Base-by-base conservation (phyloP, 2,888 invertebrate species). In the Bellardia bayeri region DNA sequence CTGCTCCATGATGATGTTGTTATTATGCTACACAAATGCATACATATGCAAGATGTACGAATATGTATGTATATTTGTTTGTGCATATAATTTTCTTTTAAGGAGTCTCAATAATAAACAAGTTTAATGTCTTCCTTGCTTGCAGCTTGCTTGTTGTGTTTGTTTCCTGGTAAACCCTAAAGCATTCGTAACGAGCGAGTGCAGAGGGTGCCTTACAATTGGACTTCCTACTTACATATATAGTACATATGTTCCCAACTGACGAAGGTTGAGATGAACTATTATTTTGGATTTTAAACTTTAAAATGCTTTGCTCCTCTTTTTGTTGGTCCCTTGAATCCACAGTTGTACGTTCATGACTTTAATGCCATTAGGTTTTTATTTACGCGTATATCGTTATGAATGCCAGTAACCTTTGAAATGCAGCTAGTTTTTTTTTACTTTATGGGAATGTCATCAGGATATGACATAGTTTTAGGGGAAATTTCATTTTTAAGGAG, bases 21-120 rank as follows among this genome's bases (percentile, higher is more conserved):
- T 78, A 58, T 37, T 30, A 40, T 13, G n/a, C 30, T 40, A 51
- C 16, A 14, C 42, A 23, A 68, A 37, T 71, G 37, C 51, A 13
- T 49, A 33, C 33, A 14, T 13, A 14, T 14, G 61, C 14, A 61
- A 6, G 14, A n/a, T 54, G 51, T 51, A 23, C 23, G 23, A 23
- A 1, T 23, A 23, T 23, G 23, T 23, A 23, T 23, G 23, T 23
- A 23, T 23, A 23, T 23, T 23, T 23, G 37, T 14, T 9, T 37
- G 37, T 30, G 30, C 49, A 68, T 68, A 14, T 33, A 68, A 49
- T 66, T 54, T 66, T 40, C 16, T 76, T 56, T 76, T 54, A 54
- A 66, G 64, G 5, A 66, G 66, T 58, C 45, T 23, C 42, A 42
- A 74, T 14, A 58, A 72, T 58, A 61, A 74, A 69, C 49, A 49